Evolutionary conservation across 2,113 vertebrate species (phyloP).

Genomic region (Passer montanus): DNA sequence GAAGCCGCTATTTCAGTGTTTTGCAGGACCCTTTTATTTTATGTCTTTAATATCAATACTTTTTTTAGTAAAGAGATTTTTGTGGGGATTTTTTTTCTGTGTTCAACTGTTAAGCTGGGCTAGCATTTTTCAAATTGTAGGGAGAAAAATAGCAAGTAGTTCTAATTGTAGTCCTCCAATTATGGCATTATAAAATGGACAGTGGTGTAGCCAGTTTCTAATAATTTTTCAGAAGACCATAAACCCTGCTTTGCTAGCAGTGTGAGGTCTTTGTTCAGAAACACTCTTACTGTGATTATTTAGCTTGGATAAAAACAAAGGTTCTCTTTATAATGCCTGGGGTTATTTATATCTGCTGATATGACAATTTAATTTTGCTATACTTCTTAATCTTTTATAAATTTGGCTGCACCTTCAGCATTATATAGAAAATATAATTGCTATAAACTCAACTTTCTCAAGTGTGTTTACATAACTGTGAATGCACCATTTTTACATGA

Average conservation of each 20-base stretch:
- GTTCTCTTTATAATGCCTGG: background rate
- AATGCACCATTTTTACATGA: slow-evolving; percentile 14
- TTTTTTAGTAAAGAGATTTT: slow-evolving; percentile 9
- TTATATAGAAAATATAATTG: slow-evolving; percentile 18
- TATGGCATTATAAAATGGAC: background rate
- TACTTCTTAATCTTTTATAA: slow-evolving; percentile 24
- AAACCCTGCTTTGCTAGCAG: background rate
- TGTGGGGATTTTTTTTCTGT: background rate
- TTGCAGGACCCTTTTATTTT: background rate
- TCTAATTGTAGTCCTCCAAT: background rate
- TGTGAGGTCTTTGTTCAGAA: background rate
- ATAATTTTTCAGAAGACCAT: background rate
- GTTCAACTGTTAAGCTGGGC: background rate
- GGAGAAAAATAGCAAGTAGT: background rate
- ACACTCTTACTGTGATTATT: background rate
- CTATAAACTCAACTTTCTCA: slow-evolving; percentile 47
- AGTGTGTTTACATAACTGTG: slow-evolving; percentile 17
- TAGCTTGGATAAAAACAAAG: background rate
- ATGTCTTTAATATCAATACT: slow-evolving; percentile 27
- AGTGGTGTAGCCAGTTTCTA: background rate
- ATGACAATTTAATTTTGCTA: slow-evolving; percentile 41
- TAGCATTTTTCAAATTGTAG: background rate
- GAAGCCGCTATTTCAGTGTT: slow-evolving; percentile 5
- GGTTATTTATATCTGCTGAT: background rate
- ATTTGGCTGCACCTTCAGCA: background rate